Conservation (phyloP, 2,888 invertebrate genomes). For the Calephelis perditalis region DNA sequence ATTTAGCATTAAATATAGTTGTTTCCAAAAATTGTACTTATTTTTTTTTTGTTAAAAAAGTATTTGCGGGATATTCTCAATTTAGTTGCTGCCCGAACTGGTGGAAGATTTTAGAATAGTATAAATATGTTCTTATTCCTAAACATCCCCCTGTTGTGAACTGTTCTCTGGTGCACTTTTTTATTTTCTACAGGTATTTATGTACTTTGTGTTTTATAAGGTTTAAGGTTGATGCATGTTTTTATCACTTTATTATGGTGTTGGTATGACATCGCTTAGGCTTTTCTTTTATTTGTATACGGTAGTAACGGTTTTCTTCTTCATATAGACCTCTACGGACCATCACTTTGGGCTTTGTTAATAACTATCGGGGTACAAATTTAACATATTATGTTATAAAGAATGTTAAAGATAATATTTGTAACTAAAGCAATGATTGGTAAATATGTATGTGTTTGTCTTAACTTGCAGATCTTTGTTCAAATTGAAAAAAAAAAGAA, state of each 20-base stretch:
- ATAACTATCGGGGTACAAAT: background rate
- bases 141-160: constrained; percentile 40
- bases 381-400: background rate
- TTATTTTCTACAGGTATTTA: constrained; percentile 47
- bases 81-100: too few relatives aligned
- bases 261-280: constrained; percentile 69
- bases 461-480: background rate
- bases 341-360: constrained; percentile 12
- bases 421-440: background rate
- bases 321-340: constrained; percentile 1
- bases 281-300: constrained; percentile 14
- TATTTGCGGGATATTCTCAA: too few relatives aligned
- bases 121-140: constrained; percentile 11
- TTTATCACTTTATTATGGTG: constrained; percentile 47
- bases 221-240: constrained; percentile 36
- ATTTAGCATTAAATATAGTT: too few relatives aligned
- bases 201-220: constrained; percentile 48
- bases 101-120: too few relatives aligned
- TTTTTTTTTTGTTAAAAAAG: too few relatives aligned
- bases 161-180: constrained; percentile 58
- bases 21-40: too few relatives aligned
- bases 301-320: constrained; percentile 11
- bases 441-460: background rate
- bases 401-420: background rate
- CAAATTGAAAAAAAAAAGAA: background rate